Conservation (phyloP, 1,140 invertebrate species). For the Frieseomelitta varia region DNA sequence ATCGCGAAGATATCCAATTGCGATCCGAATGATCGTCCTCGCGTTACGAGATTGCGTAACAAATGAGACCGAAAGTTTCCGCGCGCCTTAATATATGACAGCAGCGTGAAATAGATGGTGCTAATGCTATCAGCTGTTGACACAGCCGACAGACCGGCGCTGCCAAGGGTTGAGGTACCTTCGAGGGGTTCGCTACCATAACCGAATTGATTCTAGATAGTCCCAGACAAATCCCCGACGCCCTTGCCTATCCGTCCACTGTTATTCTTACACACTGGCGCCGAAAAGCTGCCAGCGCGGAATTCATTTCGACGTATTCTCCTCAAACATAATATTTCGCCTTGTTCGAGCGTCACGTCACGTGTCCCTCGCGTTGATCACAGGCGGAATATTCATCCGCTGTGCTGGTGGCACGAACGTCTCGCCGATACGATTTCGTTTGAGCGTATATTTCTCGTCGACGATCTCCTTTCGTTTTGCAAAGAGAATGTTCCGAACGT, state of each 20-base stretch:
- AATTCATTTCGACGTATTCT: slow-evolving; percentile 24
- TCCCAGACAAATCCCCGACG: slow-evolving; percentile 71
- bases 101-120: slow-evolving; percentile 57
- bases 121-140: slow-evolving; percentile 72
- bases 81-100: slow-evolving; percentile 56
- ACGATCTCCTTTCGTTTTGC: background rate
- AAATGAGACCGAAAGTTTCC: slow-evolving; percentile 33
- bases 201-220: slow-evolving; percentile 75
- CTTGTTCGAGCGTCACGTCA: background rate
- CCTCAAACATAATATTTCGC: slow-evolving; percentile 13
- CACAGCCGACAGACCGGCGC: slow-evolving; percentile 65
- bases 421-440: too few relatives aligned
- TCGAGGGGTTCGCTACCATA: slow-evolving; percentile 62
- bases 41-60: slow-evolving; percentile 17
- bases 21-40: slow-evolving; percentile 2
- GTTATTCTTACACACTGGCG: slow-evolving; percentile 65
- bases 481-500: background rate
- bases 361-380: background rate
- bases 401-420: background rate
- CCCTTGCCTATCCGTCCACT: slow-evolving; percentile 45
- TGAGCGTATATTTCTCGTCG: background rate
- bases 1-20: background rate
- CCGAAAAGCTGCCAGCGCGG: background rate
- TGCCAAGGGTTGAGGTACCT: slow-evolving; percentile 58
- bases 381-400: background rate